Evolutionary conservation across 1,140 invertebrate genomes (phyloP).

Genomic region (Odontomachus brunneus): DNA sequence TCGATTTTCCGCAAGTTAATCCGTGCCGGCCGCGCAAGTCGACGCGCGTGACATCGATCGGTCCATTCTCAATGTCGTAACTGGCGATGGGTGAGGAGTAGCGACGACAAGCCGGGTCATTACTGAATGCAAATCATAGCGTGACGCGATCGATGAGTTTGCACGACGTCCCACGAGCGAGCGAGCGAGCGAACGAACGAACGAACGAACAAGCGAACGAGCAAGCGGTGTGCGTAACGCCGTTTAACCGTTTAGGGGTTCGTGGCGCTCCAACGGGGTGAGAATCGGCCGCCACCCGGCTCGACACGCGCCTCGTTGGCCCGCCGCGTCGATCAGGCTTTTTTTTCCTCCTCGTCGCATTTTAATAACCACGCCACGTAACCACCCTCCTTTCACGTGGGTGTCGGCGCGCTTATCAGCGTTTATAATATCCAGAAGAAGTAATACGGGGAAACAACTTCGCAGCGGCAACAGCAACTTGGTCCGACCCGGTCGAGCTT

Average conservation of each 20-base stretch:
- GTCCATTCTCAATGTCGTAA: constrained; percentile 69
- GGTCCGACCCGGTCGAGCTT: constrained; percentile 24
- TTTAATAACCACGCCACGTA: constrained; percentile 74
- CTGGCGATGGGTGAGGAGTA: constrained; percentile 48
- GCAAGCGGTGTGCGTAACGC: constrained; percentile 74
- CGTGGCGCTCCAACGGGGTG: constrained; percentile 71
- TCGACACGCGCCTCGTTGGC: constrained; percentile 80
- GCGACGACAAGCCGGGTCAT: constrained; percentile 72
- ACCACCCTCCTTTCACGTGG: constrained; percentile 57
- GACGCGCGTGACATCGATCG: constrained; percentile 49
- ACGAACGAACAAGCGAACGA: constrained; percentile 54
- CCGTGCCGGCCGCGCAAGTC: constrained; percentile 21
- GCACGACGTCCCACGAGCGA: constrained; percentile 69
- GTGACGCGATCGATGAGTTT: constrained; percentile 77
- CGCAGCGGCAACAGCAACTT: constrained; percentile 25
- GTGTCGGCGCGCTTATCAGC: constrained; percentile 67
- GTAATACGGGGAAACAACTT: constrained; percentile 47
- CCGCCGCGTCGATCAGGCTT: constrained; percentile 69
- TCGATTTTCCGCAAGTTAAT: constrained; percentile 57
- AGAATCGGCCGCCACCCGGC: constrained; percentile 72
- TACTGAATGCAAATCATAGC: constrained; percentile 81
- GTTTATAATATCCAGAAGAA: constrained; percentile 56
- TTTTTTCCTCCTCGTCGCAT: constrained; percentile 74
- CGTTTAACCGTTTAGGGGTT: constrained; percentile 77
- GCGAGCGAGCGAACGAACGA: constrained; percentile 49